Evolutionary conservation across 2,797 vertebrate genomes (phyloP), one percentile per base, ranked within the genome.

Genomic region (Brachyalestes nurse): DNA sequence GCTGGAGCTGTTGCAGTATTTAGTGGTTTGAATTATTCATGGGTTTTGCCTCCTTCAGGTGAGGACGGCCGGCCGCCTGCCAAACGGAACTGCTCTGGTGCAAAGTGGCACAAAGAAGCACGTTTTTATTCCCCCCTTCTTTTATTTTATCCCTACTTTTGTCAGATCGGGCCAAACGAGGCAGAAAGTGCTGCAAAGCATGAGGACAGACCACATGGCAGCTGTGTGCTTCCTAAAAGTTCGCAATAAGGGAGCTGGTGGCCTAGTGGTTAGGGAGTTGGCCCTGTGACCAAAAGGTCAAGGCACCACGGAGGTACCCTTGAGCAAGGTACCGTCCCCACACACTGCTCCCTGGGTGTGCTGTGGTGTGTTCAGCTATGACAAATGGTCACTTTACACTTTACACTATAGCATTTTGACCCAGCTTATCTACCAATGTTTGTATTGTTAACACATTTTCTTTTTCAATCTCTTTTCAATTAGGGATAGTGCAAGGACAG

Each of bases 21-120:
- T 81, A 79, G 45, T 53, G 34, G 17, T 51, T 69, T 81, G 55
- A 10, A 79, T 86, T 81, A 81, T 83, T 83, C 55, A 86, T 47
- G 2, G 38, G n/a, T 16, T 67, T 62, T 25, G 60, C 49, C 49
- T 40, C 42, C 57, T 62, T 72, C 42, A 61, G 51, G 67, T 70
- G 55, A 72, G 82, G 72, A 55, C 51, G 16, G 25, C 64, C 40
- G 47, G 61, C 28, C 67, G 55, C 74, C 53, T 77, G 67, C 71
- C 70, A 77, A 74, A 67, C 51, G 14, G 51, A 62, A 49, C 21
- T 47, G 17, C 62, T 12, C 67, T 16, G 21, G 57, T 49, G 55
- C 38, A 60, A 57, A 21, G 66, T 16, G 57, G 58, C 73, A 47
- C 8, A 12, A 21, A 66, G 40, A 47, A 19, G 62, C 38, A 45